Evolutionary conservation across 2,113 vertebrate species (phyloP).

Genomic region (Scophthalmus maximus): DNA sequence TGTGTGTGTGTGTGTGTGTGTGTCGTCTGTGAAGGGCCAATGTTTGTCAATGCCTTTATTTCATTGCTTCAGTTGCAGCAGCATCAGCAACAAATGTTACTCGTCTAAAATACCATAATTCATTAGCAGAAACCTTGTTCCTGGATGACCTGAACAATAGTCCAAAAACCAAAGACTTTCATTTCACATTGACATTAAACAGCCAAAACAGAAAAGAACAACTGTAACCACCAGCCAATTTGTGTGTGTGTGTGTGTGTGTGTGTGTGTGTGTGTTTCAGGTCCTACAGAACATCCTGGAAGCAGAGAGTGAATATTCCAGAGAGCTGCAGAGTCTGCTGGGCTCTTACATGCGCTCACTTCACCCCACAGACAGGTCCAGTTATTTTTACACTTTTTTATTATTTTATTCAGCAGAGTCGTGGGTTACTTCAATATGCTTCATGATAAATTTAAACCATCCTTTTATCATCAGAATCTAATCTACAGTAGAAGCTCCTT

Average conservation of each 20-base stretch:
- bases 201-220: too few species aligned
- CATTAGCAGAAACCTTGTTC: constrained; percentile 7
- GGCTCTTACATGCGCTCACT: constrained; percentile 91
- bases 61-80: not conserved
- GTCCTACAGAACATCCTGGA: constrained; percentile 98
- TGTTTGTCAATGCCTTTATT: not conserved
- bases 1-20: not conserved
- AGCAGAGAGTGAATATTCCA: constrained; percentile 93
- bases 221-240: too few species aligned
- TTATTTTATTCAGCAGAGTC: too few species aligned
- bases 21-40: too few species aligned
- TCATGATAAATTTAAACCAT: too few species aligned
- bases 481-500: too few species aligned
- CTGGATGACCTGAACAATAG: constrained; percentile 13
- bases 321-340: constrained; percentile 94
- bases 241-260: not conserved
- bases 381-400: constrained; percentile 36
- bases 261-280: constrained; percentile 72
- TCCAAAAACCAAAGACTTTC: too few species aligned
- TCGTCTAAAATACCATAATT: constrained; percentile 4
- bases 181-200: too few species aligned
- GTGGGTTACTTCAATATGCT: too few species aligned
- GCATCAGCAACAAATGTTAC: too few species aligned
- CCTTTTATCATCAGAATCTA: too few species aligned
- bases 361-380: constrained; percentile 92